Percentiles rank a stretch among this genome's conserved stretches.
Evolutionary conservation across 2,888 invertebrate genomes (phyloP).

Genomic region (Griposia aprilina): DNA sequence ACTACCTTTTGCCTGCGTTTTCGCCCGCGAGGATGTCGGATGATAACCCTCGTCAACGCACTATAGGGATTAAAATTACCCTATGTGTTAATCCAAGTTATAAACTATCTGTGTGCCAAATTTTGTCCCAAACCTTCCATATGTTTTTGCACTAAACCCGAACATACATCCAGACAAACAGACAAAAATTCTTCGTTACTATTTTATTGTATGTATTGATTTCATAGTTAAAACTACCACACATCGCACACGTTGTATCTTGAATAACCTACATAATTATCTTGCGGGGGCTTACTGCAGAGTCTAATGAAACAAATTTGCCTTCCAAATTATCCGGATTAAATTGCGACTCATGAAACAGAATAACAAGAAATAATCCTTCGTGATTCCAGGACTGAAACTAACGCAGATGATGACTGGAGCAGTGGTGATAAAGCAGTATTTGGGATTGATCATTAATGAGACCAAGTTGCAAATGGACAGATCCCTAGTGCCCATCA

Average conservation of each 20-base stretch:
- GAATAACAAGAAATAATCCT: neutral
- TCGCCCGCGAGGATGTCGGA: too few species aligned
- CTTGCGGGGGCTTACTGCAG: too few species aligned
- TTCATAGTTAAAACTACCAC: neutral
- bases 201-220: too few species aligned
- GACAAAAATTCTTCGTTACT: too few species aligned
- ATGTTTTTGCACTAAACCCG: too few species aligned
- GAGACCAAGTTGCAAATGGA: slow-evolving; percentile 68
- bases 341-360: neutral
- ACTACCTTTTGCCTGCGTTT: too few species aligned
- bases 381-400: slow-evolving; percentile 71
- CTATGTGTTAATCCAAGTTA: too few species aligned
- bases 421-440: slow-evolving; percentile 69
- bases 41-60: too few species aligned
- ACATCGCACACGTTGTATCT: neutral
- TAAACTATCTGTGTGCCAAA: too few species aligned
- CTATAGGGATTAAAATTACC: too few species aligned
- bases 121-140: too few species aligned
- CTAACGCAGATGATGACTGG: slow-evolving; percentile 75
- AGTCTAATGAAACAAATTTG: neutral
- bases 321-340: neutral
- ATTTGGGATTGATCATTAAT: slow-evolving; percentile 71
- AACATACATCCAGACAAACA: too few species aligned
- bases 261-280: neutral
- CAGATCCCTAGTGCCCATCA: slow-evolving; percentile 65